phyloP scores from a whole-genome alignment of 2,113 vertebrate species.

The Suncus etruscus region DNA sequence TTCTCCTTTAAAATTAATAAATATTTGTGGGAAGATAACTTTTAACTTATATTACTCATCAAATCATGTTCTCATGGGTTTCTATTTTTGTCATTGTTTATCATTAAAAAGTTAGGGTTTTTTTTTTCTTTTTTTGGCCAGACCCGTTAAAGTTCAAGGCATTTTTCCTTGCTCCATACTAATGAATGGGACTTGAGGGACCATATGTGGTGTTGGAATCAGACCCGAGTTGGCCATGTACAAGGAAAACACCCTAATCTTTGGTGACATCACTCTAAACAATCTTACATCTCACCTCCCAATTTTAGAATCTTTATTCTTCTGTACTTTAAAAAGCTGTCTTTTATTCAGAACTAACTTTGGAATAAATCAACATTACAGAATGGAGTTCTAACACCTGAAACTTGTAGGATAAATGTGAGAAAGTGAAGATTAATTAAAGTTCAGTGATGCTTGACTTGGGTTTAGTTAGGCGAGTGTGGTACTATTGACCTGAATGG shows the following conservation, averaged over 20 bases:
- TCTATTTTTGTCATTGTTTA: not conserved
- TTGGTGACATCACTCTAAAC: too few species aligned
- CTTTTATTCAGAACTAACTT: not conserved
- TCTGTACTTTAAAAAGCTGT: not conserved
- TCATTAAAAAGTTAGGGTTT: not conserved
- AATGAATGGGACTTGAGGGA: too few species aligned
- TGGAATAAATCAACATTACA: slow-evolving; percentile 5
- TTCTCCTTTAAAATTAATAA: slow-evolving; percentile 43
- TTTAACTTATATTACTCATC: not conserved
- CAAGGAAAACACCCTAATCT: too few species aligned
- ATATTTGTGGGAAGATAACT: not conserved
- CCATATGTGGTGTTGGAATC: too few species aligned
- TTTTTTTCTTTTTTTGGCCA: too few species aligned
- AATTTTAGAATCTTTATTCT: not conserved
- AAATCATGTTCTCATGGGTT: not conserved
- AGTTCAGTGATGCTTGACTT: not conserved
- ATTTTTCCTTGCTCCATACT: too few species aligned
- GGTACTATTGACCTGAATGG: slow-evolving; percentile 8
- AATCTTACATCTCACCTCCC: too few species aligned
- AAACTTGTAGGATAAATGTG: not conserved
- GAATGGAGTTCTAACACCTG: not conserved
- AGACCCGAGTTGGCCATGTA: too few species aligned
- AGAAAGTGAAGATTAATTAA: slow-evolving; percentile 2
- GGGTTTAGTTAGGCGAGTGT: slow-evolving; percentile 5
- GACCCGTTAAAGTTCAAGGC: too few species aligned